Percentiles rank a stretch among this genome's conserved stretches.
Conservation (phyloP, 2,888 invertebrate genomes). For the Nomada lathburiana region DNA sequence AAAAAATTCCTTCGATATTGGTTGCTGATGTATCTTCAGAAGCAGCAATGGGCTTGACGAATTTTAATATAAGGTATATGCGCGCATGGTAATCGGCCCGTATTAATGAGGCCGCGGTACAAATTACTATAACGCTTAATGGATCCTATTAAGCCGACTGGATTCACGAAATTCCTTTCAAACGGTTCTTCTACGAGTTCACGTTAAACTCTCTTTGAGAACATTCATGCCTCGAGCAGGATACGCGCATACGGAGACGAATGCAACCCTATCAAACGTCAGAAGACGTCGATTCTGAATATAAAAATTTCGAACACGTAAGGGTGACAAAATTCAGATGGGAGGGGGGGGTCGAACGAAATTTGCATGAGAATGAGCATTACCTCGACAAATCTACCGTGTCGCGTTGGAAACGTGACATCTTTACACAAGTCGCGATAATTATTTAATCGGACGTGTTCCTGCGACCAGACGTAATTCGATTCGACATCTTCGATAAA, state of each 20-base stretch:
- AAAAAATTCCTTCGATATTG: constrained; percentile 9
- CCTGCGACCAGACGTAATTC: constrained; percentile 20
- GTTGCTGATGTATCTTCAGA: not conserved
- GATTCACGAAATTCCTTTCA: not conserved
- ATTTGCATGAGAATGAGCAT: constrained; percentile 37
- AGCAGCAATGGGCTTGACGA: not conserved
- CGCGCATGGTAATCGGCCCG: not conserved
- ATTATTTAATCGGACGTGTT: constrained; percentile 31
- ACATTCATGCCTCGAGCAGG: too few relatives aligned
- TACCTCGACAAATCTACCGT: constrained; percentile 15
- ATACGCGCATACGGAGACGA: too few relatives aligned
- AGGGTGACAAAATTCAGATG: not conserved
- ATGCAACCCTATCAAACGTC: not conserved
- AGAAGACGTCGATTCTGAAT: not conserved
- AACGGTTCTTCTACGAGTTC: not conserved
- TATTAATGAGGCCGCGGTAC: not conserved
- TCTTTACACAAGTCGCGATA: constrained; percentile 24
- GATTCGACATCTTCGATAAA: constrained; percentile 21
- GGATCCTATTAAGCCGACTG: not conserved
- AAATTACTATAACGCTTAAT: not conserved
- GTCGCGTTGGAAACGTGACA: constrained; percentile 23
- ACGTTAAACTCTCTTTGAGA: not conserved
- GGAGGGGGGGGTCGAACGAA: not conserved
- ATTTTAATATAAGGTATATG: not conserved
- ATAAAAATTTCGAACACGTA: constrained; percentile 14